Evolutionary conservation across 2,888 invertebrate genomes (phyloP), one percentile per base, ranked within the genome.

Genomic region (Brassicogethes aeneus): DNA sequence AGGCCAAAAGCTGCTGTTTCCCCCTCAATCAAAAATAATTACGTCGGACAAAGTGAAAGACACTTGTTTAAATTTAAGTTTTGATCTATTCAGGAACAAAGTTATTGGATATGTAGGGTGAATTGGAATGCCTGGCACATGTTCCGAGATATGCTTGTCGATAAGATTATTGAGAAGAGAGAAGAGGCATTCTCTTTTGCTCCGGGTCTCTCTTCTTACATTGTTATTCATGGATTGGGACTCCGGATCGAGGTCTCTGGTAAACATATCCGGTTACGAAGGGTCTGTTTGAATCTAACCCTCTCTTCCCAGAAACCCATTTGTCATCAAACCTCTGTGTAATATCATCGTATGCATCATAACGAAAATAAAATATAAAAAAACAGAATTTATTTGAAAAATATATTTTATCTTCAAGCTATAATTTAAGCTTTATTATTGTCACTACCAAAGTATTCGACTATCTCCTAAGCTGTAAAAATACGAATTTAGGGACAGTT

Each of bases 141-240:
- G 59, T 53, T 55, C n/a, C 56, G 50, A 51, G 57, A 59, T 59
- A 55, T 56, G 55, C 57, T 55, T 45, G 50, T 40, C 50, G 55
- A 55, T 55, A 55, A 55, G 55, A 52, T 53, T 53, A 55, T 55
- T 53, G 53, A 53, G 44, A 47, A 44, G n/a, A n/a, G n/a, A n/a
- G n/a, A n/a, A n/a, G n/a, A n/a, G n/a, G 44, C 44, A 48, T 36
- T 39, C 32, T 37, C 36, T 40, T 41, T 47, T 48, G 40, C 41
- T 30, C 40, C 42, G 43, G 43, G 37, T 39, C 16, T n/a, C n/a
- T n/a, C n/a, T 15, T 46, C 47, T 45, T 41, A 47, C 51, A 54
- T 54, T 54, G 54, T 54, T 54, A 54, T 54, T 54, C 54, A 54
- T 54, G 54, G 52, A 54, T 50, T 54, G 54, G 54, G 54, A 54